Conservation (phyloP, 2,797 vertebrate species). For the Zenarchopterus dispar region DNA sequence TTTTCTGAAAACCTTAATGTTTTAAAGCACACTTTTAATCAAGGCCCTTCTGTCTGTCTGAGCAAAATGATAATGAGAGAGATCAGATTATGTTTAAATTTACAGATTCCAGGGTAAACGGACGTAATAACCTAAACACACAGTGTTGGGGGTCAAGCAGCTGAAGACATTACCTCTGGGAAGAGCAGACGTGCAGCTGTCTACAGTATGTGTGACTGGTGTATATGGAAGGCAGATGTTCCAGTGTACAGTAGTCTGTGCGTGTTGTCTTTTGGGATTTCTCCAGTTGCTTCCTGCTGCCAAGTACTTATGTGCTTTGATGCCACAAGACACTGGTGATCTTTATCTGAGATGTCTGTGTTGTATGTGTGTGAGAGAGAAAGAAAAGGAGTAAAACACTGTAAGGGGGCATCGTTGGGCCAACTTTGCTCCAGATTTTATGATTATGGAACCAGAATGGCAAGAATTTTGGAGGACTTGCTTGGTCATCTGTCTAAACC, state of each 20-base stretch:
- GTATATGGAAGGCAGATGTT: constrained; percentile 50
- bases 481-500: not conserved
- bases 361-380: too few species aligned
- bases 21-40: too few species aligned
- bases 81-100: not conserved
- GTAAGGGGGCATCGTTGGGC: not conserved
- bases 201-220: constrained; percentile 22
- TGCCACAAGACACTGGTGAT: constrained; percentile 19
- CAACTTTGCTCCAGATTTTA: constrained; percentile 32
- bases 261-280: constrained; percentile 40
- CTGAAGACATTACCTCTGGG: constrained; percentile 13
- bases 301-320: constrained; percentile 35
- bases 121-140: constrained; percentile 9
- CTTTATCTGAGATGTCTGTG: constrained; percentile 16
- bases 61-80: too few species aligned
- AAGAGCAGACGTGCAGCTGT: constrained; percentile 38
- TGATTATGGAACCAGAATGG: constrained; percentile 29
- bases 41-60: too few species aligned
- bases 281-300: constrained; percentile 26
- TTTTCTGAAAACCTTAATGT: too few species aligned
- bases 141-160: constrained; percentile 8
- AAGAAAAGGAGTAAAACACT: constrained; percentile 1
- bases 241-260: constrained; percentile 29
- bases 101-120: constrained; percentile 13
- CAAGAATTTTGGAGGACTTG: too few species aligned